These are phyloP conservation scores for Trichomycterus rosablanca DNA, from an alignment of 2,113 vertebrate genomes.

Conservation along the genomic window DNA sequence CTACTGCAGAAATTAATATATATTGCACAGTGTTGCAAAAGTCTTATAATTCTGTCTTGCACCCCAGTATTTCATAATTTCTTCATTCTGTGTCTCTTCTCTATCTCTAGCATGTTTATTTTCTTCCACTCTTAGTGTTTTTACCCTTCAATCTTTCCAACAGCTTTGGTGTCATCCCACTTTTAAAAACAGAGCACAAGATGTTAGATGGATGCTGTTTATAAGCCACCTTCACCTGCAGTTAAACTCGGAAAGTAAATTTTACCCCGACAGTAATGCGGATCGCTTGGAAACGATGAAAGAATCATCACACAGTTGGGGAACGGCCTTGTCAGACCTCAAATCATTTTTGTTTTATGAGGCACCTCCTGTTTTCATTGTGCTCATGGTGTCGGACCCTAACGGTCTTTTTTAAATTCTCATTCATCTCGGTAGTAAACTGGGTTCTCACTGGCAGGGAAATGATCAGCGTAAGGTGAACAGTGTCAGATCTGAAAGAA, in stretches of 20 bases:
- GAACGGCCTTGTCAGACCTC: conserved; percentile 1
- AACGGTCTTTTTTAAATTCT: not conserved
- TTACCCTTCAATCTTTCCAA: conserved; percentile 13
- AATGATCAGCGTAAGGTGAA: not conserved
- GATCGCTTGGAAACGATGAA: conserved; percentile 13
- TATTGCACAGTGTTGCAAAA: no score
- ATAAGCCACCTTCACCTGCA: conserved; percentile 12
- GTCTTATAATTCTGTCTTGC: no score
- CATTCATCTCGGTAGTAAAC: not conserved
- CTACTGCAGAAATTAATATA: no score
- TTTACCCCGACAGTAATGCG: conserved; percentile 23
- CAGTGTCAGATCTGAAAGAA: not conserved
- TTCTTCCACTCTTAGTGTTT: not conserved
- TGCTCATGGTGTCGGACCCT: not conserved
- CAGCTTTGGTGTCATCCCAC: not conserved
- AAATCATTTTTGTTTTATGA: conserved; percentile 8
- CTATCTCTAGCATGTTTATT: not conserved
- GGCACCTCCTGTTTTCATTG: not conserved
- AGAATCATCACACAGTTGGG: conserved; percentile 9
- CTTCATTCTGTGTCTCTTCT: not conserved
- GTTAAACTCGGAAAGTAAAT: conserved; percentile 2
- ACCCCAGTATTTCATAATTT: not conserved
- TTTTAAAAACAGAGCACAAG: conserved; percentile 4
- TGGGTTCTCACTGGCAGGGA: not conserved
- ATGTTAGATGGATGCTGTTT: conserved; percentile 3